These are phyloP conservation scores for cattle (Bos taurus) DNA, from an alignment of 2,113 vertebrate species.

Conservation along the genomic window DNA sequence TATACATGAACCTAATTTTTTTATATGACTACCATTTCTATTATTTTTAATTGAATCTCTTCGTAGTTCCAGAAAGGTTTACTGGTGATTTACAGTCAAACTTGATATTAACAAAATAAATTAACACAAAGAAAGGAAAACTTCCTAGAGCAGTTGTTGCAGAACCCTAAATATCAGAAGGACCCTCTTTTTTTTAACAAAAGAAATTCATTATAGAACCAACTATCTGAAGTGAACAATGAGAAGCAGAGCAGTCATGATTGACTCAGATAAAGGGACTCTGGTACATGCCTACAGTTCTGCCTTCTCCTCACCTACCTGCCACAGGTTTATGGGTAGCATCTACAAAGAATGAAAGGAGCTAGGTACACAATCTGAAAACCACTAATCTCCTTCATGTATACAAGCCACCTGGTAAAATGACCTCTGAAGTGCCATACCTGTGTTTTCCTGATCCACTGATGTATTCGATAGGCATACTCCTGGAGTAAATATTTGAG, in stretches of 20 bases:
- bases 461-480: not conserved
- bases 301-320: not conserved
- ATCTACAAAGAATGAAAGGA: not conserved
- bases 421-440: not conserved
- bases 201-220: not conserved
- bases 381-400: not conserved
- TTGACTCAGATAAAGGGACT: not conserved
- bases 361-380: not conserved
- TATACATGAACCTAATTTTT: not conserved
- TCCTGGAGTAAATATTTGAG: not conserved
- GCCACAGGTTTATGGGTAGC: not conserved
- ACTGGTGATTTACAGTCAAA: not conserved
- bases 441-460: not conserved
- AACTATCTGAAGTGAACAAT: not conserved
- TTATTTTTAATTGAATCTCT: not conserved
- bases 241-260: not conserved
- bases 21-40: not conserved
- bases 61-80: not conserved
- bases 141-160: not conserved
- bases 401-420: not conserved
- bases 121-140: not conserved
- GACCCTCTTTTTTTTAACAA: not conserved
- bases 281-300: fast-evolving
- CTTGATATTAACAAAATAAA: not conserved
- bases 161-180: not conserved